Base-by-base conservation (phyloP, 2,888 invertebrate genomes). In the Hoplodrina blanda region DNA sequence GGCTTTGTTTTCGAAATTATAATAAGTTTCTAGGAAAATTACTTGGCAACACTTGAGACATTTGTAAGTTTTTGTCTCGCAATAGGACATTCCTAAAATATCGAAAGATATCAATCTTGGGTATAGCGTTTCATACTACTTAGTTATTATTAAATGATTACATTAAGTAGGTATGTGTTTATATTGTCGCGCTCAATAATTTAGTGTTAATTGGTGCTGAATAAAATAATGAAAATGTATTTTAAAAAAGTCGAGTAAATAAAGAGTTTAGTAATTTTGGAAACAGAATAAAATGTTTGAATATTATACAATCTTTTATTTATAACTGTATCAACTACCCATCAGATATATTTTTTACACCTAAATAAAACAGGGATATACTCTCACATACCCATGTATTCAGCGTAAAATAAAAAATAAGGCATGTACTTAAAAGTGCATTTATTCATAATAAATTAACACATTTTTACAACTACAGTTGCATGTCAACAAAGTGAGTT, bases 131-230 rank as follows among this genome's bases (percentile, higher is more conserved):
- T 81, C 69, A 62, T 71, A 59, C 62, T 46, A 1, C 46, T 46
- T 76, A 78, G 73, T 72, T 60, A 64, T 73, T 76, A 77, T 73
- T 69, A 73, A 66, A 71, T 41, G 41, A 41, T 78, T 62, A 71
- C 63, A 69, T 73, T 79, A 80, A 76, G 74, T 78, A 75, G 78
- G 81, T 82, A 73, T 72, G 85, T 87, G 84, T 83, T 82, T 84
- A 82, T 83, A 75, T 62, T 77, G 78, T 81, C 77, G 85, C 88
- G 89, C 89, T 89, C 89, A 89, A 85, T 84, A 82, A 86, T 79
- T 84, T 88, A 89, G 88, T 80, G 82, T 81, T 85, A 87, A 85
- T 85, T 82, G 89, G 89, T 89, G 89, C 90, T 89, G 89, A 88
- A 85, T 72, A 80, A 80, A 79, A 83, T 83, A 84, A 84, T 80